Evolutionary conservation across 2,113 vertebrate species (phyloP), one percentile per base, ranked within the genome.

Genomic region (Addax nasomaculatus): DNA sequence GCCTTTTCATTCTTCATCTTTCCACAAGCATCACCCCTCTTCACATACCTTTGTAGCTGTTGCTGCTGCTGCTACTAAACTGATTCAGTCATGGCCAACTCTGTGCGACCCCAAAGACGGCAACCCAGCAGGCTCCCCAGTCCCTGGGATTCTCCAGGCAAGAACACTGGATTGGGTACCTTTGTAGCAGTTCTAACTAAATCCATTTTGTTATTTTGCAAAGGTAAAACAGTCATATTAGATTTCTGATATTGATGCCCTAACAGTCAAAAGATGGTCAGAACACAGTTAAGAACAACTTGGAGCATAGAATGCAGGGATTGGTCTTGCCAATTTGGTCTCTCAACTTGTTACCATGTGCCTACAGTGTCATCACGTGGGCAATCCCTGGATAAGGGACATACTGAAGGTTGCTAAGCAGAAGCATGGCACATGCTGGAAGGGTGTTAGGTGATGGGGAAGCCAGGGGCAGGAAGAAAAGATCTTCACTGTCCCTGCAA

Each of bases 71-170:
- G 60, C 60, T 33, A 14, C 60, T 33, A 64, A 8, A 14, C 33
- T 0, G 0, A 33, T 64, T 64, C 60, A 64, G 14, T 33, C 0
- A 0, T 33, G 30, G 33, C 60, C 7, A 16, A 64, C 60, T 64
- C 30, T 64, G 14, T 64, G 30, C 0, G 1, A 64, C 30, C 60
- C 60, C 6, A 64, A 64, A 16, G 60, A 64, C 0, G 0, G 60
- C 60, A 64, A 14, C 30, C 60, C 60, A 64, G 3, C 14, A 64
- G 30, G 14, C 60, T 62, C 60, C 30, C 30, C 60, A 0, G 0
- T 62, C 29, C 60, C 29, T 62, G 29, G 29, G 60, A 62, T 62
- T 62, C 6, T 30, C 60, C 14, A 62, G 60, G 30, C 60, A 64
- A 64, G 60, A 33, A 64, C 60, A 33, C 60, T 33, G 60, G 60